phyloP scores from a whole-genome alignment of 2,888 invertebrate species.

The Chymomyza procnemis region DNA sequence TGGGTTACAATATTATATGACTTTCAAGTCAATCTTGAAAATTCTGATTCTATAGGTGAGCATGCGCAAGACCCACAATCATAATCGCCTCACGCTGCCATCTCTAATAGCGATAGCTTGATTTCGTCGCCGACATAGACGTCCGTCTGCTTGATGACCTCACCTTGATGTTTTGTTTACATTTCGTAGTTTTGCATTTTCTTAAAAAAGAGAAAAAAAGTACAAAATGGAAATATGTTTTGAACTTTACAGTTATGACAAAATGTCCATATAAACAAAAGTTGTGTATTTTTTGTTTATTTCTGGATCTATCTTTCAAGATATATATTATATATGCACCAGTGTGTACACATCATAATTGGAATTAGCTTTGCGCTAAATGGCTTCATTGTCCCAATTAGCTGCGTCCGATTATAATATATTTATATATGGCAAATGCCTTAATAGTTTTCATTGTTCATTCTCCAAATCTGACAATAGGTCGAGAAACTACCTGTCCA shows the following conservation, averaged over 20 bases:
- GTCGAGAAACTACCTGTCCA: neutral
- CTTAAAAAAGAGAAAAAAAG: neutral
- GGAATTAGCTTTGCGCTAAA: neutral
- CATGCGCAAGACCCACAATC: no score
- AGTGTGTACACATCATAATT: neutral
- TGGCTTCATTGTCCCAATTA: neutral
- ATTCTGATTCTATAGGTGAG: no score
- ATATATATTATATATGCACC: neutral
- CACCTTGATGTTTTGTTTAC: conserved; percentile 41
- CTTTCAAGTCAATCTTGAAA: no score
- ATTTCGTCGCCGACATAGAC: neutral
- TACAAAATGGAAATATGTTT: neutral
- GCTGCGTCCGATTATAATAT: neutral
- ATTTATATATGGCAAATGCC: neutral
- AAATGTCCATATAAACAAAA: neutral
- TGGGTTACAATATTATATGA: no score
- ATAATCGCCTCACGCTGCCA: no score
- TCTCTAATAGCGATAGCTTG: neutral
- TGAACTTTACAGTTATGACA: conserved; percentile 6
- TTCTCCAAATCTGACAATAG: neutral
- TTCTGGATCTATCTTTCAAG: neutral
- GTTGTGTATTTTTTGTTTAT: neutral
- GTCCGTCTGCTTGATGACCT: conserved; percentile 29
- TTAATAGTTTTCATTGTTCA: neutral
- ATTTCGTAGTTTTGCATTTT: conserved; percentile 23